Base-by-base conservation (phyloP, 2,113 vertebrate species). In the Neodontobutis hainanensis region DNA sequence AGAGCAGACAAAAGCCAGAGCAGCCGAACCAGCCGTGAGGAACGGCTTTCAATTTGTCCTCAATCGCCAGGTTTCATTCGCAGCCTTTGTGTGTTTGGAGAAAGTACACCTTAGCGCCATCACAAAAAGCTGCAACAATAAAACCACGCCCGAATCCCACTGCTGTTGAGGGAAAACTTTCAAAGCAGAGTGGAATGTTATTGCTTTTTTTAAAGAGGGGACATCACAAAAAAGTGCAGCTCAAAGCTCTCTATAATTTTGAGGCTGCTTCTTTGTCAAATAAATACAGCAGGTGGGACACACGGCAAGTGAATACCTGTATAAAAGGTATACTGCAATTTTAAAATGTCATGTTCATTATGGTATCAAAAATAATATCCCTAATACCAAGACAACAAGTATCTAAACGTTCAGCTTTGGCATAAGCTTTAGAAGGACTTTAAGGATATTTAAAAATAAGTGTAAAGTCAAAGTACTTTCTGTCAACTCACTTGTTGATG, bases 11-110 rank as follows among this genome's bases (percentile, higher is more conserved):
- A 88, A 86, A 88, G 82, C 68, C 57, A 55, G 50, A 72, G 64
- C 19, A 68, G 73, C 43, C 32, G 81, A 87, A 80, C 81, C 81
- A 81, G 75, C 79, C 75, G 78, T 59, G 81, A 81, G 88, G 82
- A 90, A 88, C 85, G 48, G 84, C 84, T 87, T 87, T 87, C 69
- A 87, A 85, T 85, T 73, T 53, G 63, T 50, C 71, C 46, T 40
- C 36, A 32, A 77, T 57, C 53, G 43, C 82, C 78, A 80, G 84
- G 48, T 75, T 80, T 42, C 79, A 76, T 72, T 78, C 10, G 8
- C 48, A 15, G 68, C 65, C 58, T 83, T 79, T 87, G 83, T 86
- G 73, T 15, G 63, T 34, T n/a, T n/a, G 51, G 70, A 77, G 82
- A 85, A 76, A 74, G 70, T 61, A 11, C 32, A 65, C 63, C 61